phyloP scores from a whole-genome alignment of 2,113 vertebrate genomes.

The Upupa epops region DNA sequence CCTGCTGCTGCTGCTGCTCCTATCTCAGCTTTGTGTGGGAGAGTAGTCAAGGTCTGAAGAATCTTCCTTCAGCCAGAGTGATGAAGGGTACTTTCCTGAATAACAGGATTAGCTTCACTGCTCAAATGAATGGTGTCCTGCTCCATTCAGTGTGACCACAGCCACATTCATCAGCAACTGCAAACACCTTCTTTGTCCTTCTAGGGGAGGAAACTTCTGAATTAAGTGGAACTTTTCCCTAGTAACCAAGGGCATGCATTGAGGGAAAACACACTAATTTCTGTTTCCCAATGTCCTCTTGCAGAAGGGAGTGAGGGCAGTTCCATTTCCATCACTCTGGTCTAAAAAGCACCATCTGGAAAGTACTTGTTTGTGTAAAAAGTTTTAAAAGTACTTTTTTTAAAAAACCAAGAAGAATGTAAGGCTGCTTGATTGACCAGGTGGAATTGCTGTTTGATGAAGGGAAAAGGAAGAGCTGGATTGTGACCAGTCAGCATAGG shows the following conservation, averaged over 20 bases:
- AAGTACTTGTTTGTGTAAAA: not conserved
- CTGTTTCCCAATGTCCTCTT: not conserved
- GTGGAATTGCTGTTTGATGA: not conserved
- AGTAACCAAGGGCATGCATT: not conserved
- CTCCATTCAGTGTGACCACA: conserved; percentile 27
- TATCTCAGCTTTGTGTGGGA: not conserved
- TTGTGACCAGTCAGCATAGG: not conserved
- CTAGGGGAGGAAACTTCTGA: not conserved
- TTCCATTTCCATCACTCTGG: not conserved
- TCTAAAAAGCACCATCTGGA: not conserved
- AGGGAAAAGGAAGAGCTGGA: not conserved
- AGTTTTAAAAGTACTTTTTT: not conserved
- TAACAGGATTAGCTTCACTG: conserved; percentile 41
- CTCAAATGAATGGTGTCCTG: conserved; percentile 17
- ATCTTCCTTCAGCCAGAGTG: not conserved
- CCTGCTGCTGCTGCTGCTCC: not conserved
- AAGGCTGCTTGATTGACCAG: not conserved
- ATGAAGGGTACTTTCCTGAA: conserved; percentile 27
- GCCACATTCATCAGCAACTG: conserved; percentile 42
- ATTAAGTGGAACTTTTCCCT: not conserved
- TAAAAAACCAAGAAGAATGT: too few species aligned
- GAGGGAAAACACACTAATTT: not conserved
- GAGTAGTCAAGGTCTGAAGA: not conserved
- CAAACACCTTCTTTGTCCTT: conserved; percentile 57
- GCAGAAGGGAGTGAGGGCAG: not conserved